Conservation (phyloP, 1,140 invertebrate genomes). For the Saccostrea glomerata region DNA sequence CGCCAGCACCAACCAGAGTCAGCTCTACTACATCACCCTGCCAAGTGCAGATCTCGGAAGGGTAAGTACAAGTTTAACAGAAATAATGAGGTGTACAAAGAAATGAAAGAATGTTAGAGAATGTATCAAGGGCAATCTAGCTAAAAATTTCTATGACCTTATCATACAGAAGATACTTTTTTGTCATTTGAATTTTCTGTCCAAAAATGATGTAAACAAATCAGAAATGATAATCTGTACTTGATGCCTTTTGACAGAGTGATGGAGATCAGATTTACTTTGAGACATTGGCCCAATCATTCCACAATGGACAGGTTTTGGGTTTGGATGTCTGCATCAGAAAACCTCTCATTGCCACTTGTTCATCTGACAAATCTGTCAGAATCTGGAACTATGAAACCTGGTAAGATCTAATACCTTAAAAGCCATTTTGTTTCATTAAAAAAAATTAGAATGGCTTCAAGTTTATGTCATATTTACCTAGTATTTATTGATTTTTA, state of each 20-base stretch:
- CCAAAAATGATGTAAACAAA: too few species aligned
- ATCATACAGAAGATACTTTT: too few species aligned
- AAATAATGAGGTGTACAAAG: background rate
- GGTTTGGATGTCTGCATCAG: constrained; percentile 90
- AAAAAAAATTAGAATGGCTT: too few species aligned
- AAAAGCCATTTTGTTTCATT: too few species aligned
- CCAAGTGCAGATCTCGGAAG: constrained; percentile 79
- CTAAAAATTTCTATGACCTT: too few species aligned
- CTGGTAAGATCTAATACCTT: constrained; percentile 62
- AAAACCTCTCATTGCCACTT: constrained; percentile 93
- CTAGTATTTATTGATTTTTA: constrained; percentile 10
- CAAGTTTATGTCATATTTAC: background rate
- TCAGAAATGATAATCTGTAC: background rate
- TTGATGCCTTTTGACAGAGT: constrained; percentile 54
- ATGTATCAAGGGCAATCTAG: too few species aligned
- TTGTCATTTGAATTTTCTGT: too few species aligned
- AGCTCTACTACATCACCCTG: constrained; percentile 79
- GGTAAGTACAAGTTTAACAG: constrained; percentile 61
- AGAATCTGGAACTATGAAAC: constrained; percentile 94
- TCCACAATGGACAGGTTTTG: constrained; percentile 89
- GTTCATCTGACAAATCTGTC: constrained; percentile 89
- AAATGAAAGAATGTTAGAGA: too few species aligned
- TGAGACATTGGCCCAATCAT: constrained; percentile 84
- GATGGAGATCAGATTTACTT: constrained; percentile 77
- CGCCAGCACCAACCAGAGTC: constrained; percentile 78